These are phyloP conservation scores for Biston stratarius DNA, from an alignment of 2,888 invertebrate species.

Conservation along the genomic window DNA sequence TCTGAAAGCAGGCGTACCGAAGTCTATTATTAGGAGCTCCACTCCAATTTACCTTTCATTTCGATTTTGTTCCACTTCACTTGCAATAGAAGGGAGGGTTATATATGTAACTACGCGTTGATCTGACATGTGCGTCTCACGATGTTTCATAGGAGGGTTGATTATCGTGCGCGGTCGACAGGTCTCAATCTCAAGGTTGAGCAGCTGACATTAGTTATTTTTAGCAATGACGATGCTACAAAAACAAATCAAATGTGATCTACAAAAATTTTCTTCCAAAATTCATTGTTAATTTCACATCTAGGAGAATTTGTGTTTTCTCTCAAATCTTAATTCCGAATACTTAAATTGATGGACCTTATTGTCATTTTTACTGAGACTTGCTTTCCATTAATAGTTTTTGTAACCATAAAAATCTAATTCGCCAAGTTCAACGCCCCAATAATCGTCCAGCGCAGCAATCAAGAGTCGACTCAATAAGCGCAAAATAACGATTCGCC, in stretches of 20 bases:
- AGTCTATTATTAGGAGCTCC: conserved; percentile 20
- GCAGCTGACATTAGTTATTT: conserved; percentile 56
- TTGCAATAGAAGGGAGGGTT: conserved; percentile 40
- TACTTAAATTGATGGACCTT: conserved; percentile 34
- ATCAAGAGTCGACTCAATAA: conserved; percentile 73
- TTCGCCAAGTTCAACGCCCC: conserved; percentile 75
- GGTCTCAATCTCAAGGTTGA: conserved; percentile 63
- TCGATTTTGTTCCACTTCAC: conserved; percentile 32
- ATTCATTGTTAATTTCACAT: conserved; percentile 5
- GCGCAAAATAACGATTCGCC: conserved; percentile 74
- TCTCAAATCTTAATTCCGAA: conserved; percentile 26
- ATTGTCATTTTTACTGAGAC: conserved; percentile 20
- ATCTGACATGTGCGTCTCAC: conserved; percentile 72
- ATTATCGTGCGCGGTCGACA: conserved; percentile 60
- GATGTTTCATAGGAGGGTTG: conserved; percentile 63
- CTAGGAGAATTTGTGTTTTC: conserved; percentile 16
- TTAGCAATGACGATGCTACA: conserved; percentile 18
- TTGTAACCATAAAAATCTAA: conserved; percentile 51
- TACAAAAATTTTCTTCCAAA: neutral
- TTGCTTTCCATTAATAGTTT: conserved; percentile 44
- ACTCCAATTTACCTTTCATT: conserved; percentile 28
- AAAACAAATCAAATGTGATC: conserved; percentile 15
- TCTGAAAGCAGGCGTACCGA: conserved; percentile 26
- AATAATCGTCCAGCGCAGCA: conserved; percentile 68
- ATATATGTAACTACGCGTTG: conserved; percentile 73